phyloP scores from a whole-genome alignment of 1,140 invertebrate genomes.

The Lucilia sericata region DNA sequence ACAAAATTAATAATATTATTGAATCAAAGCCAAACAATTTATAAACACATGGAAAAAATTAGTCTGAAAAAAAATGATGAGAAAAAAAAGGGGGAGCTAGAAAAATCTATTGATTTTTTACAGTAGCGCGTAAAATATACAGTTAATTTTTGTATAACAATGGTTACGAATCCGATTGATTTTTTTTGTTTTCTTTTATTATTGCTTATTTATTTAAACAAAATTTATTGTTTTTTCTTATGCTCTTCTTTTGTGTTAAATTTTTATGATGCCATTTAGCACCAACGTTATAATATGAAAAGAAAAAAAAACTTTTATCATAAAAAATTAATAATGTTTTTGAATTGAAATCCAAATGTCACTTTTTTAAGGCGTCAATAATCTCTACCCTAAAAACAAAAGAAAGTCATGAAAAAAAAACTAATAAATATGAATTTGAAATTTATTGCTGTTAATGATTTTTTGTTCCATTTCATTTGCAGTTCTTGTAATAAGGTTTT shows the following conservation, averaged over 20 bases:
- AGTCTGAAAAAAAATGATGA: too few species aligned
- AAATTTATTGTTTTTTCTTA: background rate
- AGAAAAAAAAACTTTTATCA: background rate
- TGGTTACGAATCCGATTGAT: background rate
- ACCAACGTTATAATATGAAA: background rate
- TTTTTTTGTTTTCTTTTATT: background rate
- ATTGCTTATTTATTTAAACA: background rate
- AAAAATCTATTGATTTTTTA: background rate
- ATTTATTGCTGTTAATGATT: background rate
- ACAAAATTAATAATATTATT: background rate
- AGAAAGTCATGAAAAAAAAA: background rate
- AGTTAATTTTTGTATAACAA: background rate
- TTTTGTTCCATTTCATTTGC: background rate
- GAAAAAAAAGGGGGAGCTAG: too few species aligned
- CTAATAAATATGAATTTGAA: background rate
- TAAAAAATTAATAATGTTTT: slow-evolving; percentile 4
- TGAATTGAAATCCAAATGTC: background rate
- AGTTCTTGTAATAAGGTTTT: background rate
- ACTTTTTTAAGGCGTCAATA: background rate
- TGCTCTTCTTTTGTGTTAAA: too few species aligned
- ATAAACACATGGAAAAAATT: background rate
- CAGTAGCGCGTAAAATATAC: background rate
- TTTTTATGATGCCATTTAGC: background rate
- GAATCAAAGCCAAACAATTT: background rate
- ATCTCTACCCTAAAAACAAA: background rate